Base-by-base conservation (phyloP, 2,888 invertebrate genomes). In the Diabrotica balteata region DNA sequence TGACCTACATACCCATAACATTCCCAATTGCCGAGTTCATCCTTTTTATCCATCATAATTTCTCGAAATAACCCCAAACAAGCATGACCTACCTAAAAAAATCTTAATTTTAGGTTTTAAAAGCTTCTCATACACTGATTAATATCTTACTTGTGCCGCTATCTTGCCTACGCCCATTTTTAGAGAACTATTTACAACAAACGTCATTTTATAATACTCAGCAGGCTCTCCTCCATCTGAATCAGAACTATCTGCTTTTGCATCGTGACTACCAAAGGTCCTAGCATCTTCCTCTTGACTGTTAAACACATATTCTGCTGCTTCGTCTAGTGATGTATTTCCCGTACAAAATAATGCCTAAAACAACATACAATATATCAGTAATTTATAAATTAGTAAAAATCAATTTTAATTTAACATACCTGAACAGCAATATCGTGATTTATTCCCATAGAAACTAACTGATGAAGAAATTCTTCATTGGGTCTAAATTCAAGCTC, bases 91-190 rank as follows among this genome's bases (percentile, higher is more conserved):
- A 86, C 85, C 84, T 84, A 75, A 57, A 80, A 72, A 75, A 58
- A 53, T 69, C 52, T 44, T 64, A 64, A 71, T 58, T 61, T 62
- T 47, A 66, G 22, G 52, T 62, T 59, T 64, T 67, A 66, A 55
- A 59, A n/a, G 45, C 49, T 57, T 10, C 44, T 47, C 52, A 9
- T 32, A 32, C 5, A 32, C 32, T 4, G 32, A 49, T 47, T 54
- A 7, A 52, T 45, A 58, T 43, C 62, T 86, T 71, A 86, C 86
- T 81, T 88, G 88, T 50, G 88, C 86, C 22, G 87, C 87, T 50
- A 88, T 80, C 80, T 90, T 90, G 3, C 90, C 90, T 44, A 86
- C 80, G 1, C 89, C 88, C 90, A 90, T 90, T 72, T 86, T 85
- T 59, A 90, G 80, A 43, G 86, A 85, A 53, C 82, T 81, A 80